Base-by-base conservation (phyloP, 1,140 invertebrate species). In the Nasonia vitripennis region DNA sequence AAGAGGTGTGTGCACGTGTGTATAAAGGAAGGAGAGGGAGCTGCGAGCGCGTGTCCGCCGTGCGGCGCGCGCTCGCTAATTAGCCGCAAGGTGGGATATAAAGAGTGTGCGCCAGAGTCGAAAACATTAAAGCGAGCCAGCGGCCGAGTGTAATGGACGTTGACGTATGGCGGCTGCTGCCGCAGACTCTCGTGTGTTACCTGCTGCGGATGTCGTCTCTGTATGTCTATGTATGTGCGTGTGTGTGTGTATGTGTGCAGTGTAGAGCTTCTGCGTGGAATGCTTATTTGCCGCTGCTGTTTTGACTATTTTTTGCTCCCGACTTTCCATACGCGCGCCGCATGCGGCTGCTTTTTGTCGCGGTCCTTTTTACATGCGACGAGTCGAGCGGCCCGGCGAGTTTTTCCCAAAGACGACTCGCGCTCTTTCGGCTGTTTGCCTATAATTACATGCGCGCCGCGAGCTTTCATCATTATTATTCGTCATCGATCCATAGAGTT, bases 31-130 rank as follows among this genome's bases (percentile, higher is more conserved):
- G 51, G 85, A 78, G 81, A 83, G 84, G 71, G 81, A 51, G 83
- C 67, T 37, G 62, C 70, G 82, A 84, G 87, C 88, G 85, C 88
- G 89, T 89, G 90, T 90, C 89, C 89, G 86, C 88, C 89, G 90
- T 89, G 87, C 87, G 88, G 86, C 14, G 62, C 12, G 14, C 79
- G 41, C 87, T 90, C 89, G 89, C 89, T 91, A 91, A 91, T 91
- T 91, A 91, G 90, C 90, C 89, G 88, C 89, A 88, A 90, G 89
- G 89, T 90, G 90, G 89, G 87, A 90, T 90, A 82, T 74, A 91
- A 91, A 91, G 89, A 90, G 89, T 88, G 73, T 20, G 45, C 55
- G 87, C 87, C 87, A 86, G 87, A 86, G 89, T 90, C 89, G 89
- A 90, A 90, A 90, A 90, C 89, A 90, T 90, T 90, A 89, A 87